These are phyloP conservation scores for Sebastes goodei DNA, from an alignment of 2,797 vertebrate genomes.

Conservation along the genomic window DNA sequence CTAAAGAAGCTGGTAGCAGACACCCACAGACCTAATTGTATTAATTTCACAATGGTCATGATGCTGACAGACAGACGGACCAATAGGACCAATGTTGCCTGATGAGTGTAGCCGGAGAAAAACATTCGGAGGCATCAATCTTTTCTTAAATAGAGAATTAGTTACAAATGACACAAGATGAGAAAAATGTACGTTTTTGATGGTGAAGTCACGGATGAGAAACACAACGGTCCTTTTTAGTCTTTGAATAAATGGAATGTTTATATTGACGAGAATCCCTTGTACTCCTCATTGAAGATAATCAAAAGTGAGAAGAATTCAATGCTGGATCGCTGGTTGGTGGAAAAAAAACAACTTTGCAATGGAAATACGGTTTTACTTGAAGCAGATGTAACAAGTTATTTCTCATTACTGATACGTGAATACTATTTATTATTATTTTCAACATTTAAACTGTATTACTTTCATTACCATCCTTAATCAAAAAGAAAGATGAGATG, in stretches of 20 bases:
- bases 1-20: not conserved
- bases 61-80: conserved; percentile 18
- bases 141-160: not conserved
- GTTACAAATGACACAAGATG: conserved; percentile 14
- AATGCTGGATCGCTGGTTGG: not conserved
- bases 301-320: conserved; percentile 24
- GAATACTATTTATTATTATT: not conserved
- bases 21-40: conserved; percentile 6
- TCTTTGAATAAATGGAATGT: conserved; percentile 3
- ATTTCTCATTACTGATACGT: not conserved
- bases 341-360: not conserved
- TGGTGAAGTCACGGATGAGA: conserved; percentile 43
- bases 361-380: not conserved
- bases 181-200: conserved; percentile 39
- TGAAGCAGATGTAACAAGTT: not conserved
- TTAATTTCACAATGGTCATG: not conserved
- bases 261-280: conserved; percentile 18
- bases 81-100: conserved; percentile 20
- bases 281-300: conserved; percentile 17
- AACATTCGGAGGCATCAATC: conserved; percentile 34
- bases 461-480: not conserved
- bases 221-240: not conserved
- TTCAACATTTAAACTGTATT: not conserved
- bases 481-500: not conserved
- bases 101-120: conserved; percentile 22